Base-by-base conservation (phyloP, 2,113 vertebrate genomes). In the Barnardius zonarius region DNA sequence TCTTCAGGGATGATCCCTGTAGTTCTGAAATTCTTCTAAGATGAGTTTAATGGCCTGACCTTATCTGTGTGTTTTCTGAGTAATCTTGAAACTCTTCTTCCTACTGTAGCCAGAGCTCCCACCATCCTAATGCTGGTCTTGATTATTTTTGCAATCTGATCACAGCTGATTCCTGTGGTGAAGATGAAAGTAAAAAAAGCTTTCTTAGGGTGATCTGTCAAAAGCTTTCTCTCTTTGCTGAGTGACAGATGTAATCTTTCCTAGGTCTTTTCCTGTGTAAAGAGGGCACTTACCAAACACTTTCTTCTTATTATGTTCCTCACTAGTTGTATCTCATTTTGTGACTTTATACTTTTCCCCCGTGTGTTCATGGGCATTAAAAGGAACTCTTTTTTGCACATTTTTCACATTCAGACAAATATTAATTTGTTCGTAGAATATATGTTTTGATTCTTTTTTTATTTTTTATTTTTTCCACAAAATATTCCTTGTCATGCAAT, bases 81-180 rank as follows among this genome's bases (percentile, higher is more conserved):
- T 7, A 11, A 66, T 91, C 43, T 27, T 31, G 69, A 73, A 89
- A 23, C 48, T 66, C 70, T 39, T 57, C 67, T 62, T 41, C 52
- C 54, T 68, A 3, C 69, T 43, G 75, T 75, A 92, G 83, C 43
- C 63, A 41, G 79, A 70, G 76, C 73, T 88, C 55, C 11, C 73
- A 33, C 91, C 91, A 23, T 78, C 93, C 83, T 51, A 62, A 63
- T 74, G 14, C 93, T 25, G 83, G 62, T 73, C 89, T 43, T n/a
- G 93, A 87, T 87, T 82, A 89, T 87, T 95, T 96, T 18, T 93
- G 89, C 96, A 95, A 66, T 95, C 86, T 91, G 91, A 91, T 91
- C 94, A 76, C 83, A 93, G 83, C 92, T 89, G 94, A 96, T 92
- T 93, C 93, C 86, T 0, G 0, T 66, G 41, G 93, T 0, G 0